Percentiles rank a stretch among this genome's conserved stretches.
phyloP scores from a whole-genome alignment of 2,797 vertebrate species.

The Urophycis tenuis region DNA sequence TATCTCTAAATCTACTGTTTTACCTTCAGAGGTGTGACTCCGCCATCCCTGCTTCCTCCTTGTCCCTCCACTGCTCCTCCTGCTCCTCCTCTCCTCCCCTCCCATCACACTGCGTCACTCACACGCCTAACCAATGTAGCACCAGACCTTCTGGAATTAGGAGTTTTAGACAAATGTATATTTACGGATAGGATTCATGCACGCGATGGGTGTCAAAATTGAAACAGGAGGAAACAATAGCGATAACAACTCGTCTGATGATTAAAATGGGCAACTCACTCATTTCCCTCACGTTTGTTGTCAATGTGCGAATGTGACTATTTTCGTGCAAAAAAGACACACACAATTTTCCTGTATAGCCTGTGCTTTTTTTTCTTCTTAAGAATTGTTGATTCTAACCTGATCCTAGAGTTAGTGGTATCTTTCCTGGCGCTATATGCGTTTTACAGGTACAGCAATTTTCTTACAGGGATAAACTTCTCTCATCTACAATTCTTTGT shows the following conservation, averaged over 20 bases:
- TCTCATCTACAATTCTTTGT: too few relatives aligned
- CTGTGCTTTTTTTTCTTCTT: too few relatives aligned
- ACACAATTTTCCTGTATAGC: too few relatives aligned
- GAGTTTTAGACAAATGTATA: constrained; percentile 4
- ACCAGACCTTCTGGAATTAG: constrained; percentile 60
- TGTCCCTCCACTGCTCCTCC: constrained; percentile 68
- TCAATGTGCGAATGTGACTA: too few relatives aligned
- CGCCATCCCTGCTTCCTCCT: constrained; percentile 74
- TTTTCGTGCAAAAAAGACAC: too few relatives aligned
- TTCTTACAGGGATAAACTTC: background rate
- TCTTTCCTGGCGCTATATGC: background rate
- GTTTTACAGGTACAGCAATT: background rate
- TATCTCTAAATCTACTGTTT: constrained; percentile 60
- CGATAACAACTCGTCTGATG: too few relatives aligned
- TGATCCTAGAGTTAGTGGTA: too few relatives aligned
- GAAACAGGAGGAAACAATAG: background rate
- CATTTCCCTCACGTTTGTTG: too few relatives aligned
- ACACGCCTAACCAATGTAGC: constrained; percentile 58
- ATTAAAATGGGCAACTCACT: too few relatives aligned
- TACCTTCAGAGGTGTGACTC: constrained; percentile 80
- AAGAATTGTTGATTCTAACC: too few relatives aligned
- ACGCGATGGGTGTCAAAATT: background rate
- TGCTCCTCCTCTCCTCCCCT: constrained; percentile 52
- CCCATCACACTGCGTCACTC: constrained; percentile 66
- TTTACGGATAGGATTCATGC: background rate